These are phyloP conservation scores for Epinotia brunnichana DNA, from an alignment of 2,888 invertebrate species.

Conservation along the genomic window DNA sequence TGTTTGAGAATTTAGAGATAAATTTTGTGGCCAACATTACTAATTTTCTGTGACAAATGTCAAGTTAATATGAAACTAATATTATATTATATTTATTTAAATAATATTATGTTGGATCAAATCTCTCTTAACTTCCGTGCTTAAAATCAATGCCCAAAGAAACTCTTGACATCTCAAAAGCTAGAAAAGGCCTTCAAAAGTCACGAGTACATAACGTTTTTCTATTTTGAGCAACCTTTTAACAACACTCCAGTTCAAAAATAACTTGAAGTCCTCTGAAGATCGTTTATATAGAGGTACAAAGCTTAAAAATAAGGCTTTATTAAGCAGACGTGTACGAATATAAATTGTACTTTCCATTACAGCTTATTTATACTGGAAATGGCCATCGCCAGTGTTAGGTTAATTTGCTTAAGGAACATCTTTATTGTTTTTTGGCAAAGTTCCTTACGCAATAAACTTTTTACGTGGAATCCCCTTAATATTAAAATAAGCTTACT, in stretches of 20 bases:
- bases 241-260: no score
- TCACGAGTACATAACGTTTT: no score
- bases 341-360: neutral
- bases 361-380: neutral
- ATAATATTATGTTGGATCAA: no score
- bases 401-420: constrained; percentile 35
- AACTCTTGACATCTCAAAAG: no score
- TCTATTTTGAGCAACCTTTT: no score
- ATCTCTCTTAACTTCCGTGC: no score
- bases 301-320: neutral
- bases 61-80: no score
- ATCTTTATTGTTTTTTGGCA: constrained; percentile 31
- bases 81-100: no score
- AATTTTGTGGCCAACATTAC: no score
- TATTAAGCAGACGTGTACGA: neutral
- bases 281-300: neutral
- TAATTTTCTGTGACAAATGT: no score
- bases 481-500: constrained; percentile 52
- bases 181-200: no score
- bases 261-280: neutral
- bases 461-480: constrained; percentile 40
- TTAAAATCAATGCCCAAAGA: no score
- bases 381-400: constrained; percentile 5
- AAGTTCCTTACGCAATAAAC: constrained; percentile 32
- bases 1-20: neutral